Conservation (phyloP, 2,113 vertebrate species). For the Australoheros scitulus region DNA sequence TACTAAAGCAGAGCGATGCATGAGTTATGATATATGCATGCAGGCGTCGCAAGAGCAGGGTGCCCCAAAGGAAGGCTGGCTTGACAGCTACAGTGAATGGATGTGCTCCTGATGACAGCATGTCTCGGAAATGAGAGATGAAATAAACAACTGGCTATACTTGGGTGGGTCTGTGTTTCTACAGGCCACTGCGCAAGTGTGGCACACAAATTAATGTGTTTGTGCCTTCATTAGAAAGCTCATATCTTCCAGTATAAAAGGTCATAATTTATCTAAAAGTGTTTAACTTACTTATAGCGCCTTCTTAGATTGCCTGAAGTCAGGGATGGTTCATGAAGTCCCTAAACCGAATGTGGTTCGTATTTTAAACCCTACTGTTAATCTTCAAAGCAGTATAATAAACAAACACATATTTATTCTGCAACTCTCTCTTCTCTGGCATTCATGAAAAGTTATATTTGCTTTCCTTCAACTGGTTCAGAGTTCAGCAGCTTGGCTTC, state of each 20-base stretch:
- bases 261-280: neutral
- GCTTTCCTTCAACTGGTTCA: no score
- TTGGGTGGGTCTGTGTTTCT: slow-evolving; percentile 13
- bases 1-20: neutral
- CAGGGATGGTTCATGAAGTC: neutral
- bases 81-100: slow-evolving; percentile 35
- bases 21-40: slow-evolving; percentile 26
- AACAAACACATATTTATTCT: neutral
- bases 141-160: slow-evolving; percentile 20
- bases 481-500: neutral
- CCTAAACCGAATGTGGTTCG: neutral
- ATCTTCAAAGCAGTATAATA: neutral
- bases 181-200: neutral
- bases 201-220: slow-evolving; percentile 4
- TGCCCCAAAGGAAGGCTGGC: slow-evolving; percentile 34
- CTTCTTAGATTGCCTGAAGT: neutral
- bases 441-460: no score
- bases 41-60: slow-evolving; percentile 42
- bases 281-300: neutral
- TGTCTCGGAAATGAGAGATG: slow-evolving; percentile 20
- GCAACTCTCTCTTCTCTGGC: no score
- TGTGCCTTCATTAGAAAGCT: neutral
- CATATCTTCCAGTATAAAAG: neutral
- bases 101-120: slow-evolving; percentile 50
- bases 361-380: neutral